Conservation (phyloP, 1,140 invertebrate species). For the Brachionus angularis region DNA sequence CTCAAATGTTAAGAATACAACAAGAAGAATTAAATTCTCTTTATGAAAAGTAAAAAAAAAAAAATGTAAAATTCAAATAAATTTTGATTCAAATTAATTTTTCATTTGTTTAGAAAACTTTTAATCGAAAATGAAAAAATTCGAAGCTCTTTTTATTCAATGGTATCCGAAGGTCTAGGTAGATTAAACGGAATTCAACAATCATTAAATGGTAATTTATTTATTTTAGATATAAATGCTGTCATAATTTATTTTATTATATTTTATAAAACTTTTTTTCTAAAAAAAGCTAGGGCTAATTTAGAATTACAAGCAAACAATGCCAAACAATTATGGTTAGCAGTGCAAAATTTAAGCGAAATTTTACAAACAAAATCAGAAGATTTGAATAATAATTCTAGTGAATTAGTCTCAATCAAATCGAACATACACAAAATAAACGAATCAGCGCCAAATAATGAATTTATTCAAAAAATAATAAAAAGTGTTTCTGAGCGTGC, state of each 20-base stretch:
- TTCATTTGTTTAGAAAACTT: conserved; percentile 47
- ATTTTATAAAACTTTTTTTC: conserved; percentile 41
- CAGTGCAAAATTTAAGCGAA: conserved; percentile 41
- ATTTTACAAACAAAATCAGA: conserved; percentile 50
- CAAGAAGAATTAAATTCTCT: conserved; percentile 67
- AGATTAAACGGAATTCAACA: conserved; percentile 79
- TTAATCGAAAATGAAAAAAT: conserved; percentile 63
- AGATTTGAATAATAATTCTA: conserved; percentile 49
- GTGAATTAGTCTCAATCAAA: conserved; percentile 67
- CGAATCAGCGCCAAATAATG: conserved; percentile 55
- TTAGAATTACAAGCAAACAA: conserved; percentile 60
- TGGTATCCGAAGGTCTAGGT: conserved; percentile 74
- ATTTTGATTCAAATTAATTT: conserved; percentile 44
- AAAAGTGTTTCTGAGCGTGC: conserved; percentile 72
- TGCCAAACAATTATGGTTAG: conserved; percentile 35
- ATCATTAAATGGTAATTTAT: conserved; percentile 72
- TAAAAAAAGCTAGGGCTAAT: conserved; percentile 55
- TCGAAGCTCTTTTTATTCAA: conserved; percentile 62
- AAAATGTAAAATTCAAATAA: conserved; percentile 54
- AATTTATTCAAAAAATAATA: conserved; percentile 70
- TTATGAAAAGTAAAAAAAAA: conserved; percentile 64
- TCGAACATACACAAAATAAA: conserved; percentile 68
- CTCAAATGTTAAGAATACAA: conserved; percentile 67
- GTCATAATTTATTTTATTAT: conserved; percentile 39
- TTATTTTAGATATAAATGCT: too few relatives aligned